Base-by-base conservation (phyloP, 2,797 vertebrate species). In the Semotilus atromaculatus region DNA sequence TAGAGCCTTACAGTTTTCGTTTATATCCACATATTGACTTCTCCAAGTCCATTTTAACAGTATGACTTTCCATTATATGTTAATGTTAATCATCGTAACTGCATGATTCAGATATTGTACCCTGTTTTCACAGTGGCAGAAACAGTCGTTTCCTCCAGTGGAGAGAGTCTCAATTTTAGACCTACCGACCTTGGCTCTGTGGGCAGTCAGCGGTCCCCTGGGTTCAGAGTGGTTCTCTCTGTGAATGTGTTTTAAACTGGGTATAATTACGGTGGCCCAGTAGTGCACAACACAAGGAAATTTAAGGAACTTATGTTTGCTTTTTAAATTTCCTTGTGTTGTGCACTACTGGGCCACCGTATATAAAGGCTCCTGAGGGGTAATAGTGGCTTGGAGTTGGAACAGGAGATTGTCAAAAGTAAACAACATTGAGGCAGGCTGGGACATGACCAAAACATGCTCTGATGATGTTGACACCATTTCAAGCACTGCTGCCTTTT, bases 401-500 rank as follows among this genome's bases (percentile, higher is more conserved):
- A 45, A 91, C 88, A 4, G 26, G 79, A 90, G 53, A 10, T 83
- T 90, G 89, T 92, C 90, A 89, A 90, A 92, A 90, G 88, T 89
- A 90, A 93, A 92, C 90, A 86, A 92, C 93, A 87, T 6, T 64
- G 38, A n/a, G 21, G 19, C 45, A 60, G 26, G 66, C 72, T 60
- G 82, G 66, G 58, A 60, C 84, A 58, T 40, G 81, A 75, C 29
- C 68, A 82, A 81, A 55, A 58, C 29, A 21, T 78, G 58, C 14
- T 85, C 19, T 75, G 71, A 38, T 26, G 62, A 88, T 74, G 40
- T 43, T 74, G n/a, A 73, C 58, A 48, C 23, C 31, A 6, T 68
- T 21, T 70, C 55, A 58, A 58, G 45, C 38, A 7, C 40, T 60
- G 75, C 38, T 55, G 62, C 45, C 73, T 76, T 36, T 18, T 84